Percentiles rank a stretch among this genome's conserved stretches.
These are phyloP conservation scores for Pyrochroa serraticornis DNA, from an alignment of 2,888 invertebrate species.

Conservation along the genomic window DNA sequence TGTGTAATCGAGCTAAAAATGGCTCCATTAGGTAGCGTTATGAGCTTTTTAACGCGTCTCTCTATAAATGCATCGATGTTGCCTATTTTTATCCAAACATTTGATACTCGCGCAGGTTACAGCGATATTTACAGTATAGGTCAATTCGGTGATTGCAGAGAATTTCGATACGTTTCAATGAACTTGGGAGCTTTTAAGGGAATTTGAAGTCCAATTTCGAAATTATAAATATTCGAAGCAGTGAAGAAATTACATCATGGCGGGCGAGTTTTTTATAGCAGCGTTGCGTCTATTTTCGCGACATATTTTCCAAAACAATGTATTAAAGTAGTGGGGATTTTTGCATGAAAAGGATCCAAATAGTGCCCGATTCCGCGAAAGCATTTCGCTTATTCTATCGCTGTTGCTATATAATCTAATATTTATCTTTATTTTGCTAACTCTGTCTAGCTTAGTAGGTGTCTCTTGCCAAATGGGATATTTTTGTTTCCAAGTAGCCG, in stretches of 20 bases:
- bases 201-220: too few relatives aligned
- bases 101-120: constrained; percentile 35
- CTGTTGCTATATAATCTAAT: constrained; percentile 39
- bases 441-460: constrained; percentile 54
- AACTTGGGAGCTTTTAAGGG: constrained; percentile 6
- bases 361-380: constrained; percentile 15
- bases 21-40: constrained; percentile 5
- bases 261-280: not conserved
- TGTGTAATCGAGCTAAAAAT: constrained; percentile 13
- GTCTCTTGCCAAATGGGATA: constrained; percentile 60
- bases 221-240: not conserved
- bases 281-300: not conserved
- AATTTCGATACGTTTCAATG: constrained; percentile 14
- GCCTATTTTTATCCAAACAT: constrained; percentile 36
- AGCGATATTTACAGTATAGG: constrained; percentile 26
- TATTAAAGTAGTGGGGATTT: not conserved
- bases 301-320: constrained; percentile 11
- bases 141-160: constrained; percentile 28
- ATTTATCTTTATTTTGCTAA: constrained; percentile 56
- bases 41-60: constrained; percentile 31
- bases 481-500: constrained; percentile 56
- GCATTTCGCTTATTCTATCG: constrained; percentile 23
- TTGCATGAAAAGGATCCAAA: constrained; percentile 4
- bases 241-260: constrained; percentile 6
- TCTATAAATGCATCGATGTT: constrained; percentile 37